Evolutionary conservation across 1,140 invertebrate species (phyloP).

Genomic region (Cyrtorhinus lividipennis): DNA sequence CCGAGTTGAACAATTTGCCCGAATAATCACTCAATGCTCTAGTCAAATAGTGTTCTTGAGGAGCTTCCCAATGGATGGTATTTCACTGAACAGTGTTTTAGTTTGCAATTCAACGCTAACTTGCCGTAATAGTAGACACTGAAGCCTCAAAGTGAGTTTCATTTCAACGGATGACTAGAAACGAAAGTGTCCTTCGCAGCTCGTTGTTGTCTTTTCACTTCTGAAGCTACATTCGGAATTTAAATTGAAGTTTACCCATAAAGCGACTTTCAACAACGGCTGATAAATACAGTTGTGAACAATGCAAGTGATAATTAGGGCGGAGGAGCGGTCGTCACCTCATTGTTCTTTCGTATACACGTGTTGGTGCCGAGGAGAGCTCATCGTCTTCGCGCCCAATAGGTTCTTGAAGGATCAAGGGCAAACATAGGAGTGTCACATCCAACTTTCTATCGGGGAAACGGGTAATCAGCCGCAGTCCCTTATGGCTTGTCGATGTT

Average conservation of each 20-base stretch:
- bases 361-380: neutral
- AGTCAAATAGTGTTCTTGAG: too few relatives aligned
- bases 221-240: neutral
- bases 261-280: neutral
- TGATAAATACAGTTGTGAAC: neutral
- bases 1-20: too few relatives aligned
- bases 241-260: neutral
- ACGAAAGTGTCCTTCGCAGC: neutral
- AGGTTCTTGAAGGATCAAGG: conserved; percentile 1
- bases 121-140: neutral
- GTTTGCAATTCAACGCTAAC: neutral
- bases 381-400: neutral
- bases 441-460: neutral
- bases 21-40: too few relatives aligned
- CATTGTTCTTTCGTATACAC: conserved; percentile 2
- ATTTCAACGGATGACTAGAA: neutral
- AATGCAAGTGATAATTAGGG: conserved; percentile 2
- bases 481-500: neutral
- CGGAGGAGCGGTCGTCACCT: neutral
- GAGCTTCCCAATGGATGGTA: too few relatives aligned
- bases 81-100: too few relatives aligned
- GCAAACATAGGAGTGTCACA: conserved; percentile 4
- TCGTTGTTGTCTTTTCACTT: neutral
- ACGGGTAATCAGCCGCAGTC: neutral
- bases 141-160: neutral